A percentile compares a stretch with the other conserved stretches of the same genome.
Evolutionary conservation across 1,140 invertebrate genomes (phyloP).

Genomic region (Hyles vespertilio): DNA sequence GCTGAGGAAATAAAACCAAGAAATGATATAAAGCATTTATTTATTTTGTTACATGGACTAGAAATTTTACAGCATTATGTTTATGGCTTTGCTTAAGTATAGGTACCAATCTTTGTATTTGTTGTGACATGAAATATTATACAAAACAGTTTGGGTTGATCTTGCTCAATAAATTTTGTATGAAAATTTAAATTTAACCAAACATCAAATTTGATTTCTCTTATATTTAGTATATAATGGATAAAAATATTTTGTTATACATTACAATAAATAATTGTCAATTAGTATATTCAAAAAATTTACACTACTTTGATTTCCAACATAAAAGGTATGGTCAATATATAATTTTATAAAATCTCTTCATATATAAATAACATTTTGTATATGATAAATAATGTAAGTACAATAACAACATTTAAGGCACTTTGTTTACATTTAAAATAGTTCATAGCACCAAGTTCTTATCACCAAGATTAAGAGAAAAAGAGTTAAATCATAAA

Average conservation of each 20-base stretch:
- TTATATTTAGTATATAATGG: too few species aligned
- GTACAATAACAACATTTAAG: conserved; percentile 46
- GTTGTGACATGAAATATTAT: too few species aligned
- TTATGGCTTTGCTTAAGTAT: conserved; percentile 32
- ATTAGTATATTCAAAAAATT: too few species aligned
- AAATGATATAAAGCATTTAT: conserved; percentile 46
- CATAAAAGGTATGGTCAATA: too few species aligned
- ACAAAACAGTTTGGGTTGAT: too few species aligned
- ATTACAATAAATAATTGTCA: too few species aligned
- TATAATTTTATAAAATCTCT: too few species aligned
- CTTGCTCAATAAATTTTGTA: too few species aligned
- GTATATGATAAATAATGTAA: conserved; percentile 43
- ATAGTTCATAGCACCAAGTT: conserved; percentile 28
- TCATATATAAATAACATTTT: conserved; percentile 40
- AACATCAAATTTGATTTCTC: too few species aligned
- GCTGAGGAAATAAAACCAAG: conserved; percentile 20
- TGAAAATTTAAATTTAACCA: too few species aligned
- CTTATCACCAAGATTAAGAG: conserved; percentile 7
- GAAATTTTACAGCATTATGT: conserved; percentile 52
- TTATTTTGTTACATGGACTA: conserved; percentile 61
- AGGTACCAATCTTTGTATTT: background rate
- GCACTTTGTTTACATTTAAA: conserved; percentile 25
- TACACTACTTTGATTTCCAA: too few species aligned
- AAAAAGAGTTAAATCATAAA: conserved; percentile 11
- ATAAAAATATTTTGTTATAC: too few species aligned